Conservation (phyloP, 1,140 invertebrate species). For the Formica exsecta region DNA sequence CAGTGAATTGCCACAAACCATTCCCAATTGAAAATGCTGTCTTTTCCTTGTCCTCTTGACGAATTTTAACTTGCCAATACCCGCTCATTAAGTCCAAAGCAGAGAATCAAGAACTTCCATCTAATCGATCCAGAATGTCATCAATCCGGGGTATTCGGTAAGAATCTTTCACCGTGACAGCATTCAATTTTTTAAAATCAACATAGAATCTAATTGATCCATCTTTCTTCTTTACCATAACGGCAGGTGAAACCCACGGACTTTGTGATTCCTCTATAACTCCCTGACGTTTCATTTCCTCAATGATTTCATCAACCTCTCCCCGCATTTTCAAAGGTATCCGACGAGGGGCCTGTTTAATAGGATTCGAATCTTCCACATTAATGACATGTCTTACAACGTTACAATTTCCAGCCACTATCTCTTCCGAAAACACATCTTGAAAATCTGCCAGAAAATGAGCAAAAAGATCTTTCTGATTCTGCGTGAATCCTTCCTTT, state of each 20-base stretch:
- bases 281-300: not conserved
- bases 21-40: not conserved
- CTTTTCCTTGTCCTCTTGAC: not conserved
- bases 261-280: not conserved
- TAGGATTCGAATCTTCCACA: too few relatives aligned
- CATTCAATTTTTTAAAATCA: too few relatives aligned
- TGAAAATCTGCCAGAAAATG: not conserved
- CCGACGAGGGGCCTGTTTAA: too few relatives aligned
- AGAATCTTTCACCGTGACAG: too few relatives aligned
- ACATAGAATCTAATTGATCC: not conserved
- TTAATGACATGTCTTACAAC: too few relatives aligned
- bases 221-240: not conserved
- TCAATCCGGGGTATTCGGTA: not conserved
- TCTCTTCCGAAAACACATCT: too few relatives aligned
- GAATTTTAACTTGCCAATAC: not conserved
- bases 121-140: not conserved
- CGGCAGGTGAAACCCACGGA: not conserved
- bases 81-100: not conserved
- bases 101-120: not conserved
- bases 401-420: too few relatives aligned
- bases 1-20: not conserved
- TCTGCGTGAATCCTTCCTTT: too few relatives aligned
- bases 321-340: not conserved
- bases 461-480: too few relatives aligned
- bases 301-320: not conserved